Base-by-base conservation (phyloP, 2,797 vertebrate genomes). In the Sebastes taczanowskii region DNA sequence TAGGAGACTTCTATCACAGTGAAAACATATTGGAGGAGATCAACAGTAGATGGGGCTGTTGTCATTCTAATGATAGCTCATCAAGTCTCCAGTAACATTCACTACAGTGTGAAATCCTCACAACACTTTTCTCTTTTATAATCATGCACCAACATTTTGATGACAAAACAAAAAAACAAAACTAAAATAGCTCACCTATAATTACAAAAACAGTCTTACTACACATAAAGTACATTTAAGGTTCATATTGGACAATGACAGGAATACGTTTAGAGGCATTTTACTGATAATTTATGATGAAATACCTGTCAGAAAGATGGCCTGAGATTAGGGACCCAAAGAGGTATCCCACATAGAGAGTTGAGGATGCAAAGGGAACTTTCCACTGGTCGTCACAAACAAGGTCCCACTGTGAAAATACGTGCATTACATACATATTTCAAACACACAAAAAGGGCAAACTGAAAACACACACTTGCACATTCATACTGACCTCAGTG, bases 271-370 rank as follows among this genome's bases (percentile, higher is more conserved):
- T 13, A 20, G 11, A 34, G 18, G 10, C 46, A 34, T 34, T 32
- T 38, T 9, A 52, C 4, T 25, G 1, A 60, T 42, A 35, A 32
- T 8, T 30, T 56, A 55, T 6, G 9, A 35, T 71, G 4, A 65
- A 56, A 55, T 96, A 99, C 98, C 97, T 97, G 97, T 99, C 97
- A 9, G 97, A 99, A 32, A 99, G 94, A 83, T 99, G 97, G 32
- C 97, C 98, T 0, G 97, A 99, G 83, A 98, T 29, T 22, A 99
- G 96, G 42, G 98, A 98, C 7, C 98, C 97, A 0, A 97, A 14
- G 8, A 98, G 95, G 69, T 97, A 97, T 1, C 98, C 97, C 74
- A 97, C 93, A 73, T 96, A 98, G 84, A 99, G 97, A 49, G 96
- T 93, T 1, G 98, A 98, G 60, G 97, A 95, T 49, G 97, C 96